Base-by-base conservation (phyloP, 1,140 invertebrate genomes). In the Polypedilum pembai region DNA sequence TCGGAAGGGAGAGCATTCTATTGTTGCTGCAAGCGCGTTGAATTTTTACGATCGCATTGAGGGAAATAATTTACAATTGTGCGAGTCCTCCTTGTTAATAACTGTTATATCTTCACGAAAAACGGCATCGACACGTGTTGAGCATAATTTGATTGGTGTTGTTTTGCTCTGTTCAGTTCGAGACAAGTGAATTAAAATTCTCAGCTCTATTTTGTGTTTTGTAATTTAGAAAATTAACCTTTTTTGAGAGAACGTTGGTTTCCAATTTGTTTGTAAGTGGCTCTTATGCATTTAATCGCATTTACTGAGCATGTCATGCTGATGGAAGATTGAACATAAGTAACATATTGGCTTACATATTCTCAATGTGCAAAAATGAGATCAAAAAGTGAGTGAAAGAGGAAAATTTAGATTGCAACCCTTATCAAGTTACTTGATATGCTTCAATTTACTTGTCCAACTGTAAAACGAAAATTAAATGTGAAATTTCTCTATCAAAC, bases 141-240 rank as follows among this genome's bases (percentile, higher is more conserved):
- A 20, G 17, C 65, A 69, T 69, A 69, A 69, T 69, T 69, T 69
- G 65, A 69, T 69, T 69, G 65, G 65, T 69, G 65, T 69, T 69
- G 65, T 69, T 33, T n/a, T n/a, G n/a, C n/a, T n/a, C n/a, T n/a
- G n/a, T n/a, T n/a, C n/a, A n/a, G n/a, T n/a, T 33, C 24, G 17
- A 21, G 18, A 69, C 65, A 69, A 69, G 65, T 69, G 65, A 69
- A 69, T 69, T 69, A 69, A 69, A 69, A 18, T 33, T 33, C 24
- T 33, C 24, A 33, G 24, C 24, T 33, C 24, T 33, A n/a, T 33
- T 33, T 5, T 33, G 24, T 69, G 65, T 69, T 69, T 69, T 69
- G n/a, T 69, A 69, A 69, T 69, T 69, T 69, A 10, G 8, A 8
- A 69, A 69, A 69, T 69, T 69, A 69, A 69, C 65, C 65, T 69